Conservation (phyloP, 2,888 invertebrate species). For the Neocrepidodera transversa region DNA sequence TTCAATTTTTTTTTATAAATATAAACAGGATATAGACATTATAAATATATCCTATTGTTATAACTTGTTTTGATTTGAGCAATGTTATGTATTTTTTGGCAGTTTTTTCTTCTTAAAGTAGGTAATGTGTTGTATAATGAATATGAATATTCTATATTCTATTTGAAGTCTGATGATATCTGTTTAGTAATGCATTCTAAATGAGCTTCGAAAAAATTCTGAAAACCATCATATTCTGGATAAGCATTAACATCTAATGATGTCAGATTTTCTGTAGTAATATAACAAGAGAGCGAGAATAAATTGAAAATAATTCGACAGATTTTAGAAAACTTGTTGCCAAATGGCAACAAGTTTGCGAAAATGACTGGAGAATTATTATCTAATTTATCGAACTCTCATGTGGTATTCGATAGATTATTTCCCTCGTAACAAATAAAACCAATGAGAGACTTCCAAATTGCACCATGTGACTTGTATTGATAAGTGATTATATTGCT, state of each 20-base stretch:
- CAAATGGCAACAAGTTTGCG: no score
- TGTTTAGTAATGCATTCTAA: conserved; percentile 69
- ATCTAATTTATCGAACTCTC: no score
- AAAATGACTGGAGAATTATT: no score
- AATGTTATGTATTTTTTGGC: conserved; percentile 47
- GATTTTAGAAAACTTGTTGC: no score
- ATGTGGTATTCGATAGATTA: no score
- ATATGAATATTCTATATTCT: conserved; percentile 17
- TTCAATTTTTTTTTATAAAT: no score
- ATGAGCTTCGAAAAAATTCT: conserved; percentile 76
- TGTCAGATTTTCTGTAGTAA: conserved; percentile 82
- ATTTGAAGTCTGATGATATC: conserved; percentile 44
- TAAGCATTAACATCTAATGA: conserved; percentile 90
- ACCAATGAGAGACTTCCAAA: no score
- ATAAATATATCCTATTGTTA: conserved; percentile 39
- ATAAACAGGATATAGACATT: conserved; percentile 43
- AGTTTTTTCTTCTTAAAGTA: conserved; percentile 41
- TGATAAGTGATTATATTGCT: no score
- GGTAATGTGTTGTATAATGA: conserved; percentile 22
- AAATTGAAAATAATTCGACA: no score
- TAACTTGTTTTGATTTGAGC: conserved; percentile 46
- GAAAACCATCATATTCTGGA: conserved; percentile 83
- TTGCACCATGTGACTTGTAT: no score
- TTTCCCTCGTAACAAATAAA: no score
- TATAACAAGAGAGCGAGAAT: no score